Conservation (phyloP, 92 coral and sea anemone species). For the Palythoa heliodiscus region DNA sequence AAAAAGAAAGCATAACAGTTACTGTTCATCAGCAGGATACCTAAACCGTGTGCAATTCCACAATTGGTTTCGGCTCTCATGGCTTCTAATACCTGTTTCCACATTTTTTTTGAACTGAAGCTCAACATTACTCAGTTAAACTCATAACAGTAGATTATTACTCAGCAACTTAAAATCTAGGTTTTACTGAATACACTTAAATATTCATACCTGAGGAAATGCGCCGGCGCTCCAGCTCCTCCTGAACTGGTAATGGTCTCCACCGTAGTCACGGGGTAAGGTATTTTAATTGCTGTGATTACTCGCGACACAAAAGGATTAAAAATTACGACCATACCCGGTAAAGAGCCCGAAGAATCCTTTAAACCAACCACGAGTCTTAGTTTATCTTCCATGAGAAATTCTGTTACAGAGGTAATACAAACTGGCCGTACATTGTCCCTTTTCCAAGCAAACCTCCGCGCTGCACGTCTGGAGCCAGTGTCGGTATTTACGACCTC, state of each 20-base stretch:
- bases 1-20: no score
- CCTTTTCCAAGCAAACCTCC: constrained; percentile 90
- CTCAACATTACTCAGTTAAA: no score
- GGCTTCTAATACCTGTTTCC: no score
- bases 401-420: constrained; percentile 76
- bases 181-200: no score
- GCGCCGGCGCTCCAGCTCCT: constrained; percentile 83
- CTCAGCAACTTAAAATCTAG: neutral
- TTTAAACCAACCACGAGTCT: constrained; percentile 84
- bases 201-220: constrained; percentile 65
- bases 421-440: constrained; percentile 66
- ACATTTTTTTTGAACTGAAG: no score
- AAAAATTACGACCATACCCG: constrained; percentile 90
- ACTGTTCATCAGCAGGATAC: no score
- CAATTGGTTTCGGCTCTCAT: no score
- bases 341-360: constrained; percentile 62
- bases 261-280: constrained; percentile 85
- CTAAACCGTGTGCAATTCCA: no score
- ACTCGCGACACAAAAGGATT: constrained; percentile 90
- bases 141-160: neutral
- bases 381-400: constrained; percentile 68
- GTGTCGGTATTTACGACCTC: constrained; percentile 77
- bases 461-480: constrained; percentile 86
- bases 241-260: constrained; percentile 80
- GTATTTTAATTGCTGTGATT: constrained; percentile 85